These are phyloP conservation scores for Porites cylindrica DNA, from an alignment of 92 coral and sea anemone species.

Conservation along the genomic window DNA sequence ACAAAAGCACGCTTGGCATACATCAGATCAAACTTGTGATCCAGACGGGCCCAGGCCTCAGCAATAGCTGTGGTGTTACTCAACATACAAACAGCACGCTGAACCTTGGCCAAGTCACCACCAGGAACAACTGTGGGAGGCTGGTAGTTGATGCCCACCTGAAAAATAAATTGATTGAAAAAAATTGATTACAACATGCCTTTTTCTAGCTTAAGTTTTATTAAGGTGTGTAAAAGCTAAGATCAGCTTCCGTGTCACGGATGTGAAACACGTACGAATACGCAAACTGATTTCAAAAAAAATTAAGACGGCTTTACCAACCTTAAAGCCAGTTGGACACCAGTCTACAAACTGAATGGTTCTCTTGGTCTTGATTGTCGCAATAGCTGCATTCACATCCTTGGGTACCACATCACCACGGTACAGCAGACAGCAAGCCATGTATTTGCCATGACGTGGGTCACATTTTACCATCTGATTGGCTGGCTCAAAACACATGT, in stretches of 20 bases:
- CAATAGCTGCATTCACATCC: constrained; percentile 90
- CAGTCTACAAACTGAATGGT: constrained; percentile 89
- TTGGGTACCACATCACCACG: constrained; percentile 93
- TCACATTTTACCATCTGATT: constrained; percentile 94
- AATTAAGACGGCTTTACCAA: not conserved
- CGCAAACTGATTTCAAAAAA: too few relatives aligned
- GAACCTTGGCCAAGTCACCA: constrained; percentile 94
- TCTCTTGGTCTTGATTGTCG: constrained; percentile 86
- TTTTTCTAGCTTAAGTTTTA: too few relatives aligned
- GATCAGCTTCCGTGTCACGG: too few relatives aligned
- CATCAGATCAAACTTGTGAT: constrained; percentile 91
- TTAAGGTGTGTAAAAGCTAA: too few relatives aligned
- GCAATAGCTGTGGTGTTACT: constrained; percentile 94
- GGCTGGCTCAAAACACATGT: constrained; percentile 84
- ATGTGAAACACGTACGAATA: too few relatives aligned
- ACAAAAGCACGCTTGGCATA: constrained; percentile 94
- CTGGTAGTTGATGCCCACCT: constrained; percentile 90
- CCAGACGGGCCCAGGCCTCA: constrained; percentile 90
- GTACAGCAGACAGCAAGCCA: constrained; percentile 84
- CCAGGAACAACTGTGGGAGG: constrained; percentile 93
- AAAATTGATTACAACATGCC: not conserved
- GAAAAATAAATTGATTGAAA: constrained; percentile 22
- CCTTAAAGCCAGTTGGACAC: constrained; percentile 92
- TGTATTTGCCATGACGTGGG: constrained; percentile 92
- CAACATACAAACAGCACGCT: constrained; percentile 95